Conservation (phyloP, 2,888 invertebrate species). For the Drosophila subsilvestris region DNA sequence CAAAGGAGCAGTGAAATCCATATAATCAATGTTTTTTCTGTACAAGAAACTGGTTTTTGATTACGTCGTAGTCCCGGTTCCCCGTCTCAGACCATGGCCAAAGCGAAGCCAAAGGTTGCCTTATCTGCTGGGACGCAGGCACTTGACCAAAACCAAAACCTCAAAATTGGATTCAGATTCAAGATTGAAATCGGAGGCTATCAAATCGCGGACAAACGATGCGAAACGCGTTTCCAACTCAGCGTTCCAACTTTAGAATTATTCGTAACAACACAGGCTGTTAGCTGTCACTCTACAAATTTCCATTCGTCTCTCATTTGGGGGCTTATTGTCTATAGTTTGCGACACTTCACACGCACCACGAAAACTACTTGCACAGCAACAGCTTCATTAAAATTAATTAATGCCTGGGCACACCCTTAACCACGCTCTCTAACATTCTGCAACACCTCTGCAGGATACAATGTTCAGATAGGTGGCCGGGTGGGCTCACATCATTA, state of each 20-base stretch:
- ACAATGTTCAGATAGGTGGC: conserved; percentile 20
- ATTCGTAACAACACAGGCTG: conserved; percentile 68
- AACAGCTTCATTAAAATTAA: conserved; percentile 81
- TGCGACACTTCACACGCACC: conserved; percentile 71
- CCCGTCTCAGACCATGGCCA: background rate
- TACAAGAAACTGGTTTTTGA: conserved; percentile 65
- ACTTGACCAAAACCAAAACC: conserved; percentile 61
- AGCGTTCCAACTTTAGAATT: conserved; percentile 46
- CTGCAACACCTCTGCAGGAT: conserved; percentile 45
- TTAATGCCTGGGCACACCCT: conserved; percentile 78
- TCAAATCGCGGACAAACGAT: conserved; percentile 40
- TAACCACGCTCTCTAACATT: conserved; percentile 20
- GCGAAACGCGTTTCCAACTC: conserved; percentile 2
- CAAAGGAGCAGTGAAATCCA: conserved; percentile 50
- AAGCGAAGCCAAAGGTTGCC: conserved; percentile 62
- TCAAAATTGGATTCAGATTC: conserved; percentile 8
- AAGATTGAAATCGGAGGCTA: conserved; percentile 17
- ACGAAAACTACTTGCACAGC: conserved; percentile 36
- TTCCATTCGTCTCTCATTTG: background rate
- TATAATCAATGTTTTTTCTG: conserved; percentile 58
- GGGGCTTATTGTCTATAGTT: conserved; percentile 47
- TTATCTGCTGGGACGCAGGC: conserved; percentile 65
- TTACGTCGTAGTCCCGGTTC: conserved; percentile 50
- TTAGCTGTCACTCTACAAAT: conserved; percentile 65
- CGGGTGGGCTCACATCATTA: conserved; percentile 61